These are phyloP conservation scores for Trididemnum clinides DNA, from an alignment of 23 tunicate species.

Conservation along the genomic window DNA sequence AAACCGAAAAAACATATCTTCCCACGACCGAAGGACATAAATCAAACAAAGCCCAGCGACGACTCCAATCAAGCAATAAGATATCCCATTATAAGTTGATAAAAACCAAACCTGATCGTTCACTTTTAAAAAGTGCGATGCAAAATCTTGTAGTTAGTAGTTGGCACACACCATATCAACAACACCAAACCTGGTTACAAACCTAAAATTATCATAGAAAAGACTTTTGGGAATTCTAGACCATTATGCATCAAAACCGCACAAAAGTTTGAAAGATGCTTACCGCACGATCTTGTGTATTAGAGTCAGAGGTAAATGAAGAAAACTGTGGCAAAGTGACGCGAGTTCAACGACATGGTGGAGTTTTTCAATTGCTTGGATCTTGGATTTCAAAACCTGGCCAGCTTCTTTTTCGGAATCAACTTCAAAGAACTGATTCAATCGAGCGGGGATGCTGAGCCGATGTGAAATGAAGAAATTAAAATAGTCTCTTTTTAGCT, in stretches of 20 bases:
- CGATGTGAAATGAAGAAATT: slow-evolving; percentile 44
- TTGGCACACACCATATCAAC: too few species aligned
- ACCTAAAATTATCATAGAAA: too few species aligned
- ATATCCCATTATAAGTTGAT: too few species aligned
- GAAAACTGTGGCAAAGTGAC: slow-evolving; percentile 8
- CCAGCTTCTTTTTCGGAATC: neutral
- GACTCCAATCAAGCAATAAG: too few species aligned
- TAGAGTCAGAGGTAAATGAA: slow-evolving; percentile 28
- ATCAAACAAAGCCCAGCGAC: too few species aligned
- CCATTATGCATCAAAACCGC: neutral
- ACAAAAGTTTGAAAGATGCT: neutral
- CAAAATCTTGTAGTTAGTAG: too few species aligned
- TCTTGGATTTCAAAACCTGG: neutral
- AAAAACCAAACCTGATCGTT: too few species aligned
- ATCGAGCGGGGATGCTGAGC: neutral
- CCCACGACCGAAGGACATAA: too few species aligned
- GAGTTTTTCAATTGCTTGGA: slow-evolving; percentile 35
- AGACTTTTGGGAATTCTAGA: too few species aligned
- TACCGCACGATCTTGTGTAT: slow-evolving; percentile 39
- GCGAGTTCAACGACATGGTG: slow-evolving; percentile 59
- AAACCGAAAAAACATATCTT: too few species aligned
- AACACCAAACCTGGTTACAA: too few species aligned
- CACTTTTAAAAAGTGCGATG: too few species aligned
- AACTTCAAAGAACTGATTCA: neutral
- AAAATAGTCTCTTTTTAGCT: slow-evolving; percentile 36